phyloP scores from a whole-genome alignment of 2,797 vertebrate genomes.

The Gobionotothen gibberifrons region DNA sequence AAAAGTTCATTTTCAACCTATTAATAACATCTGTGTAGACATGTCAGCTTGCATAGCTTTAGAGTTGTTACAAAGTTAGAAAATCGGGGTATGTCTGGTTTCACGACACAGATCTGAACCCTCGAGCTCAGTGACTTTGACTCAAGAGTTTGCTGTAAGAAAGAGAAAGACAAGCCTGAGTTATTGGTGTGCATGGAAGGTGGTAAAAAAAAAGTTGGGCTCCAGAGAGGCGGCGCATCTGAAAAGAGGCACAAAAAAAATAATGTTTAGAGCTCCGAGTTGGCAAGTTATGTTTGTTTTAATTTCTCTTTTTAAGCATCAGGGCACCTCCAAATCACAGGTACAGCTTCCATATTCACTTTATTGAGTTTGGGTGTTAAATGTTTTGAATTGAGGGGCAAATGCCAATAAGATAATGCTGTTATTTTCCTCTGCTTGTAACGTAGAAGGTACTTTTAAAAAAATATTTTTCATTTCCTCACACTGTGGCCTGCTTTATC shows the following conservation, averaged over 20 bases:
- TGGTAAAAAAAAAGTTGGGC: slow-evolving; percentile 1
- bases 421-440: slow-evolving; percentile 1
- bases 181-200: slow-evolving; percentile 9
- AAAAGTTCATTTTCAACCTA: slow-evolving; percentile 4
- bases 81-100: neutral
- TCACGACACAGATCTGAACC: slow-evolving; percentile 12
- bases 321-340: neutral
- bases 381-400: neutral
- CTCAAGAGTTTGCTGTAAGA: slow-evolving; percentile 12
- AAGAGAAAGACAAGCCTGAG: slow-evolving; percentile 2
- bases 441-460: neutral
- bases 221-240: slow-evolving; percentile 10
- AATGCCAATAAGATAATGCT: slow-evolving; percentile 5
- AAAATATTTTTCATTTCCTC: neutral
- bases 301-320: slow-evolving; percentile 6
- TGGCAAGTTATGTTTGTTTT: neutral
- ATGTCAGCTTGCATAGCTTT: slow-evolving; percentile 3
- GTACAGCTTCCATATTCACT: slow-evolving; percentile 13
- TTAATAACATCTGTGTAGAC: slow-evolving; percentile 11
- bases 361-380: slow-evolving; percentile 21
- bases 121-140: slow-evolving; percentile 3
- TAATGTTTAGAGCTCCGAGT: slow-evolving; percentile 13
- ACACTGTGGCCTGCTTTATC: neutral
- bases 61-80: neutral
- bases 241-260: neutral